Conservation (phyloP, 2,888 invertebrate genomes). For the Polietes domitor region DNA sequence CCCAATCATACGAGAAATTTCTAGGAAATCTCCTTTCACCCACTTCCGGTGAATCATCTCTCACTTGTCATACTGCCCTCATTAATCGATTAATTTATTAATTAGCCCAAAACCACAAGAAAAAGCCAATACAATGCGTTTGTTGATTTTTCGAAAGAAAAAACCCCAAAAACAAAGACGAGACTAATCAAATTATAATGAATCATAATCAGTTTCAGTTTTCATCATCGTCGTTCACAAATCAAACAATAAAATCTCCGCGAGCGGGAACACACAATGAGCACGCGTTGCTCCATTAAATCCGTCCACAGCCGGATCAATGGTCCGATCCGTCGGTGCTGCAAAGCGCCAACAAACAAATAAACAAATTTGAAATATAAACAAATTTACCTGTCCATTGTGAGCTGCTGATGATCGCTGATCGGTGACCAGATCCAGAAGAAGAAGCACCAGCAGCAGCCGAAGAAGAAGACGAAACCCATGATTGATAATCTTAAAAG, state of each 20-base stretch:
- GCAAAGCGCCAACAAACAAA: slow-evolving; percentile 42
- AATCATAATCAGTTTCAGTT: slow-evolving; percentile 16
- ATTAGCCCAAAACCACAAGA: slow-evolving; percentile 27
- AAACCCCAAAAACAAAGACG: background rate
- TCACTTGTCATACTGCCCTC: background rate
- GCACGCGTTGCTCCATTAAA: slow-evolving; percentile 54
- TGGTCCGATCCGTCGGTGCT: background rate
- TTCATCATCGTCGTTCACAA: slow-evolving; percentile 25
- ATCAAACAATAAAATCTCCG: slow-evolving; percentile 38
- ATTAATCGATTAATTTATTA: slow-evolving; percentile 48
- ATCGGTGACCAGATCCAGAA: slow-evolving; percentile 8
- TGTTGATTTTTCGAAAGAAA: slow-evolving; percentile 34
- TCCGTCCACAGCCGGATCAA: slow-evolving; percentile 11
- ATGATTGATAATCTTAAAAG: slow-evolving; percentile 54
- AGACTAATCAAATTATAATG: slow-evolving; percentile 45
- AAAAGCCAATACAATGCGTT: slow-evolving; percentile 19
- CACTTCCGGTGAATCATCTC: too few relatives aligned
- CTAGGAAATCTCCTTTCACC: too few relatives aligned
- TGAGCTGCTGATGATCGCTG: background rate
- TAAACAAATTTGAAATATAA: slow-evolving; percentile 46
- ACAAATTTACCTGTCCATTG: slow-evolving; percentile 38
- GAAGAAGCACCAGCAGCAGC: slow-evolving; percentile 19
- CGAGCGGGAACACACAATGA: slow-evolving; percentile 37
- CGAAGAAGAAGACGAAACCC: slow-evolving; percentile 15
- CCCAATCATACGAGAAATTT: too few relatives aligned